A percentile compares a stretch with the other conserved stretches of the same genome.
Conservation (phyloP, 2,797 vertebrate species). For the Dipus sagitta region DNA sequence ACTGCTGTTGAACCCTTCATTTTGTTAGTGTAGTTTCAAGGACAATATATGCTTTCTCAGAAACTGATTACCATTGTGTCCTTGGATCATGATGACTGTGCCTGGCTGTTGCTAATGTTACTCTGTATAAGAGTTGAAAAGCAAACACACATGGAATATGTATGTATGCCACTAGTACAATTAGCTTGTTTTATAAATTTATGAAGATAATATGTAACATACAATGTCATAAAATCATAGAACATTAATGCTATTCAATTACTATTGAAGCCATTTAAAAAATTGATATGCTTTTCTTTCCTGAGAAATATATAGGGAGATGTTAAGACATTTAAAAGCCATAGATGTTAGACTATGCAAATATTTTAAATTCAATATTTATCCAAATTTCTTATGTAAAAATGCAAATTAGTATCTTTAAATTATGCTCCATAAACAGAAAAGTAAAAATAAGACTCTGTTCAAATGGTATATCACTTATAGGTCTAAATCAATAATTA, state of each 20-base stretch:
- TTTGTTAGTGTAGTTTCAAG: conserved; percentile 69
- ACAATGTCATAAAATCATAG: conserved; percentile 18
- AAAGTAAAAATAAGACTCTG: neutral
- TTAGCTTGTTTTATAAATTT: conserved; percentile 61
- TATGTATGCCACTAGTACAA: conserved; percentile 72
- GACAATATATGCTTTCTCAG: conserved; percentile 55
- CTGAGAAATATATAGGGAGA: neutral
- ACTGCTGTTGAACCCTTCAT: conserved; percentile 11
- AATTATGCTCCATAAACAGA: conserved; percentile 1
- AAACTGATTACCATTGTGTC: conserved; percentile 59
- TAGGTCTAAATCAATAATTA: neutral
- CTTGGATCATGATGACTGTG: conserved; percentile 74
- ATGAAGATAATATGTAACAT: conserved; percentile 19
- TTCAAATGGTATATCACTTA: neutral
- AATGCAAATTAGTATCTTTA: neutral
- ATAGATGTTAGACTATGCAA: neutral
- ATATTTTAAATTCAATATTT: neutral
- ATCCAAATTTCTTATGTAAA: neutral
- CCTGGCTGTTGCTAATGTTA: conserved; percentile 61
- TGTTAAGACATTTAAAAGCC: neutral
- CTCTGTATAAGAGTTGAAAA: conserved; percentile 66
- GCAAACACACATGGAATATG: conserved; percentile 49
- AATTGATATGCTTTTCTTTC: neutral
- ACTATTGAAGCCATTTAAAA: conserved; percentile 12
- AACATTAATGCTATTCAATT: neutral